Evolutionary conservation across 2,113 vertebrate genomes (phyloP).

Genomic region (Aleadryas rufinucha): DNA sequence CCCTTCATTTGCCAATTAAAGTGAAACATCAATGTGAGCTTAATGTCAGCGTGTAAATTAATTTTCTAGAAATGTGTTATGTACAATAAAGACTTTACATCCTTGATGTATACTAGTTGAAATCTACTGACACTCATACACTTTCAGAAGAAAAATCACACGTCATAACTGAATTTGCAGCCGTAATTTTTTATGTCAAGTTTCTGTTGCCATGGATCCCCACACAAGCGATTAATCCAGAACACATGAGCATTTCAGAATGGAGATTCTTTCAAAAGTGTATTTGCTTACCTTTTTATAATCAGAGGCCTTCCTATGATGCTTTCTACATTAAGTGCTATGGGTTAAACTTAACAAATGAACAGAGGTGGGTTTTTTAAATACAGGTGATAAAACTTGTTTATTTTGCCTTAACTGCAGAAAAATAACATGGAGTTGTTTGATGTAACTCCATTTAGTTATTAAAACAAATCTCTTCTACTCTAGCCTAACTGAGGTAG

Average conservation of each 20-base stretch:
- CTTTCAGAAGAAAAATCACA: background rate
- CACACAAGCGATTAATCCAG: conserved; percentile 29
- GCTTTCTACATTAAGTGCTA: conserved; percentile 65
- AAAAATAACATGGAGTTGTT: conserved; percentile 49
- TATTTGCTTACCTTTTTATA: conserved; percentile 16
- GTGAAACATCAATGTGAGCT: conserved; percentile 49
- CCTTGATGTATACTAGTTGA: conserved; percentile 41
- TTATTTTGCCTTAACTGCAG: conserved; percentile 53
- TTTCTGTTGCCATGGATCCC: conserved; percentile 55
- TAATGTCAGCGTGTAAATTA: conserved; percentile 45
- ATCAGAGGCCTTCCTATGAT: conserved; percentile 28
- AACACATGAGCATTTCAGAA: conserved; percentile 41
- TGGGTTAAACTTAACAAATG: conserved; percentile 41
- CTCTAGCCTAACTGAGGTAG: conserved; percentile 78
- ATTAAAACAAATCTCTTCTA: conserved; percentile 69
- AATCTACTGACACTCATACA: conserved; percentile 58
- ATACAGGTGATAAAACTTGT: conserved; percentile 44
- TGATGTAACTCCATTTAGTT: conserved; percentile 42
- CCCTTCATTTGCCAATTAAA: conserved; percentile 55
- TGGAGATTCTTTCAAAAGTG: background rate
- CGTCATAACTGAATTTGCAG: conserved; percentile 52
- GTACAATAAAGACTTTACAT: conserved; percentile 62
- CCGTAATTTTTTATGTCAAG: conserved; percentile 45
- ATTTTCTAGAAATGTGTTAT: conserved; percentile 63
- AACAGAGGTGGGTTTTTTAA: conserved; percentile 22